Conservation (phyloP, 2,113 vertebrate genomes). For the Corythornis cristatus region DNA sequence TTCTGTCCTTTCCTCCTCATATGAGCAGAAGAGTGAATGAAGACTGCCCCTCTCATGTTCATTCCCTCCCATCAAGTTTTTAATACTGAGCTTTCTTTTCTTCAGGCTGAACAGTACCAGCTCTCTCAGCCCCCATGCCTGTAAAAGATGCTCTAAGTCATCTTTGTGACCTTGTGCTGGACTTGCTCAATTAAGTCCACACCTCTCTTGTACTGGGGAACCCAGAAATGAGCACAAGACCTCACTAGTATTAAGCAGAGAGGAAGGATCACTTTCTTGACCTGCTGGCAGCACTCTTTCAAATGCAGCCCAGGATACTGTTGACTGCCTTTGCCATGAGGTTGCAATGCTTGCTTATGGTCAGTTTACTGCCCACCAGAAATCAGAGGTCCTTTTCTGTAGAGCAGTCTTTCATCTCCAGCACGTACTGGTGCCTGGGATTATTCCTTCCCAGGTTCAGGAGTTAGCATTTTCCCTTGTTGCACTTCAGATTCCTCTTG, state of each 20-base stretch:
- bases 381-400: not conserved
- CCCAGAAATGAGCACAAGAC: not conserved
- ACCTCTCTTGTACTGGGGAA: not conserved
- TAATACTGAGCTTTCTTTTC: not conserved
- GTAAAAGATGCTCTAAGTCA: not conserved
- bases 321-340: not conserved
- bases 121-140: not conserved
- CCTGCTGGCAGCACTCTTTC: not conserved
- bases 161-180: not conserved
- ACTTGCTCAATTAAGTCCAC: not conserved
- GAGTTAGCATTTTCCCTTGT: not conserved
- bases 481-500: not conserved
- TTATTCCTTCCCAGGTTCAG: not conserved
- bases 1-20: not conserved
- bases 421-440: not conserved
- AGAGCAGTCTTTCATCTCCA: not conserved
- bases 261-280: not conserved
- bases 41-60: not conserved
- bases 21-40: not conserved
- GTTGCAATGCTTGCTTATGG: not conserved
- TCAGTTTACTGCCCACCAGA: not conserved
- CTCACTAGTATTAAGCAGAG: not conserved
- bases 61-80: not conserved
- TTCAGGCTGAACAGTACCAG: not conserved
- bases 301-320: not conserved